Base-by-base conservation (phyloP, 2,888 invertebrate species). In the Limenitis arthemis region DNA sequence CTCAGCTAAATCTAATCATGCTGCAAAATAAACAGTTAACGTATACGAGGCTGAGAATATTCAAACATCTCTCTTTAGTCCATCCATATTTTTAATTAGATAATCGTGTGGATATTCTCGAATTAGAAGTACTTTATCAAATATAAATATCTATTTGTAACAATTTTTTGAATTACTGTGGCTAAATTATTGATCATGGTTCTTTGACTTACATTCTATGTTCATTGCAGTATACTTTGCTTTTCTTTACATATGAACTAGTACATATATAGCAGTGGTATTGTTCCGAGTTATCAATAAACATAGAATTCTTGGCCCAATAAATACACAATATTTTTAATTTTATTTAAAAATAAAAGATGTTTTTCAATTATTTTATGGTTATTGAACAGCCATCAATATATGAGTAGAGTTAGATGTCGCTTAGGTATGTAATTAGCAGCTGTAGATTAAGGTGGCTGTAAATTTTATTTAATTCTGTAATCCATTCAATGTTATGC, bases 401-500 rank as follows among this genome's bases (percentile, higher is more conserved):
- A 40, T 31, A 39, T 50, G 20, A 40, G 44, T 51, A 51, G 51
- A 46, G 11, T 38, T 51, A 51, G 51, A 46, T 44, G 46, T 41
- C n/a, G 46, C 46, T 32, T 30, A 34, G 34, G 37, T 44, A 34
- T 43, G 49, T 50, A 50, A 9, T 50, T 51, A 46, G 51, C n/a
- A 30, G 31, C 20, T 40, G 44, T 51, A 51, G 40, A 6, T 20
- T 42, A 28, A 40, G 40, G 51, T 51, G 51, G 46, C 46, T 41
- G 31, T 31, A 31, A 37, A 38, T 49, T 44, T 46, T 31, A 9
- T 46, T 11, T 31, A 9, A 37, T 46, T 31, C 8, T 46, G 12
- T 31, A 9, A 37, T 11, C 8, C 9, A 29, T 8, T 44, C 29
- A 36, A 30, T 36, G 44, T 36, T 20, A 36, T n/a, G 29, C 28